Evolutionary conservation across 2,113 vertebrate genomes (phyloP).

Genomic region (Rhadina sibilatrix): DNA sequence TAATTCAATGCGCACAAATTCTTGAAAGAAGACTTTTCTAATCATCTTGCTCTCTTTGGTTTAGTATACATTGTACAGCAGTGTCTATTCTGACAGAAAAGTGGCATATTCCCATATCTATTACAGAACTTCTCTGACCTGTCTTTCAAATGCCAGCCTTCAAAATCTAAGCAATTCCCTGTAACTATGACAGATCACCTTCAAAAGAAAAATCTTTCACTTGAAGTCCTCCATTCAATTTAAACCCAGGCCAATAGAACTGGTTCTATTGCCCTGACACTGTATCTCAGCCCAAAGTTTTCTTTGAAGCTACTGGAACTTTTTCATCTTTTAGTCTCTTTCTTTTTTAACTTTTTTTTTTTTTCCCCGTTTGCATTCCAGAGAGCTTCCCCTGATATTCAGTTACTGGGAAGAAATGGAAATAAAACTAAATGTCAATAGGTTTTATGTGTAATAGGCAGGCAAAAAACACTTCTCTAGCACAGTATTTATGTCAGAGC

Average conservation of each 20-base stretch:
- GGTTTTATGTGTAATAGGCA: not conserved
- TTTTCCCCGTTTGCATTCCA: not conserved
- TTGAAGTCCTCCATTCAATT: not conserved
- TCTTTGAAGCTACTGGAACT: not conserved
- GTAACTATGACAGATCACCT: not conserved
- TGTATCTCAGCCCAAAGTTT: not conserved
- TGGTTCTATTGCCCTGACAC: not conserved
- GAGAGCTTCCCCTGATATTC: not conserved
- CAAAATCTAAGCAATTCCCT: not conserved
- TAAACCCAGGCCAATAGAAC: not conserved
- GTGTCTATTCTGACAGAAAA: not conserved
- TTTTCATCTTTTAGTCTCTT: not conserved
- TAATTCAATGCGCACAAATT: not conserved
- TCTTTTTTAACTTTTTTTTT: not conserved
- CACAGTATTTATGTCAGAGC: not conserved
- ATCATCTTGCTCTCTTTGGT: not conserved
- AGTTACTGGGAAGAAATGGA: not conserved
- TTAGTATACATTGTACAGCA: not conserved
- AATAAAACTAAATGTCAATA: not conserved
- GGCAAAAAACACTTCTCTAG: not conserved
- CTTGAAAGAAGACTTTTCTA: not conserved
- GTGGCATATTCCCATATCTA: not conserved
- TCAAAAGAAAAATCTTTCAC: not conserved
- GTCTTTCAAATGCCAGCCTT: not conserved
- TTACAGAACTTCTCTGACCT: not conserved